Conservation (phyloP, 1,140 invertebrate species). For the Hyphantria cunea region DNA sequence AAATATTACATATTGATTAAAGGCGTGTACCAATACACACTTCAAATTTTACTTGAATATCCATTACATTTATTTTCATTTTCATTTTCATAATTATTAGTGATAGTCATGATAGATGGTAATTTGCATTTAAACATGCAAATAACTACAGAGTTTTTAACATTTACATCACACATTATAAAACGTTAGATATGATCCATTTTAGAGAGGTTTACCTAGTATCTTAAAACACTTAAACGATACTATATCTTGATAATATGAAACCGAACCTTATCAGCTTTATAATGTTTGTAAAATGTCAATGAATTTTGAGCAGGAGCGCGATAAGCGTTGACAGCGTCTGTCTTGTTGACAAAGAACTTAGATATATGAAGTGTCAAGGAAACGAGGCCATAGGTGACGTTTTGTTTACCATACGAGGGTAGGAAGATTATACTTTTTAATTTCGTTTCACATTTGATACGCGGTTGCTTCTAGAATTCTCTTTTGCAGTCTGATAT, state of each 20-base stretch:
- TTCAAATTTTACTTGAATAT: no score
- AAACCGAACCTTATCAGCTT: background rate
- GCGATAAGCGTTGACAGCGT: background rate
- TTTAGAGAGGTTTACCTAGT: no score
- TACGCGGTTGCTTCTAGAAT: slow-evolving; percentile 4
- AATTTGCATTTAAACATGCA: no score
- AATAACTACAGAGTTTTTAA: no score
- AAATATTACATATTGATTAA: no score
- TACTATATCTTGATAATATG: background rate
- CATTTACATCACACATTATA: no score
- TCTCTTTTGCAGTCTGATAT: slow-evolving; percentile 10
- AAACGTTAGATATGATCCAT: background rate
- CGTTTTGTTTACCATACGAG: background rate
- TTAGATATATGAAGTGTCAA: background rate
- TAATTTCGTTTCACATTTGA: background rate
- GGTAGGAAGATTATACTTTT: background rate
- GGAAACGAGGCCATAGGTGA: background rate
- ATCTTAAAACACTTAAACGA: no score
- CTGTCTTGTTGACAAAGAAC: background rate
- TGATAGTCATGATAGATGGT: no score
- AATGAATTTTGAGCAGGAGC: background rate
- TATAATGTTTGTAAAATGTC: background rate
- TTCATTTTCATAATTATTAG: no score
- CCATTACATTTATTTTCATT: no score
- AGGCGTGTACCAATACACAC: no score